phyloP scores from a whole-genome alignment of 2,797 vertebrate genomes.

The Cygnus olor region DNA sequence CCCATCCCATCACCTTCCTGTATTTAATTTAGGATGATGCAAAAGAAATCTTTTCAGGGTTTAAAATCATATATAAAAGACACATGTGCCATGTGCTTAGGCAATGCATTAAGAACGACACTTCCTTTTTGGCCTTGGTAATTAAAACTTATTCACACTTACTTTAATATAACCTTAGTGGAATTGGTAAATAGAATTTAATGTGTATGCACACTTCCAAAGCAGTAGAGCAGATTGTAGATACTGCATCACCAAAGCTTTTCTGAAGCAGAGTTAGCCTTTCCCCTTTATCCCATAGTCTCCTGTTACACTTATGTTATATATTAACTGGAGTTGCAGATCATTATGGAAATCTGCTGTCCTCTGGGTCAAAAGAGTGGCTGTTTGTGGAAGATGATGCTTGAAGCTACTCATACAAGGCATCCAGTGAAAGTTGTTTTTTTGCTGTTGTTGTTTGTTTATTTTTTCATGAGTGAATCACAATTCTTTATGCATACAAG shows the following conservation, averaged over 20 bases:
- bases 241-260: slow-evolving; percentile 12
- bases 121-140: neutral
- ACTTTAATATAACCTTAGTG: neutral
- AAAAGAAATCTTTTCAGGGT: neutral
- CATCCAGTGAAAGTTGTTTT: neutral
- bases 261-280: neutral
- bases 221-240: neutral
- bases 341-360: neutral
- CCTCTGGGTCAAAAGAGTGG: neutral
- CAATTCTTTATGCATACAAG: neutral
- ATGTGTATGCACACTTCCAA: neutral
- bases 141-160: neutral
- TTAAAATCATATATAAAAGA: slow-evolving; percentile 8
- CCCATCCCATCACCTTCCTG: neutral
- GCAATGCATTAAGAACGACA: neutral
- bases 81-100: neutral
- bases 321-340: neutral
- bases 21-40: neutral
- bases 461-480: neutral
- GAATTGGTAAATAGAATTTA: slow-evolving; percentile 25
- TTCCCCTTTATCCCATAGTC: neutral
- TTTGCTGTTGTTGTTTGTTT: neutral
- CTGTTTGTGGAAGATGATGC: neutral
- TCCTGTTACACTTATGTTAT: slow-evolving; percentile 17
- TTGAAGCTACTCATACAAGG: neutral